Evolutionary conservation across 2,888 invertebrate species (phyloP), one percentile per base, ranked within the genome.

Genomic region (Diaphora mendica): DNA sequence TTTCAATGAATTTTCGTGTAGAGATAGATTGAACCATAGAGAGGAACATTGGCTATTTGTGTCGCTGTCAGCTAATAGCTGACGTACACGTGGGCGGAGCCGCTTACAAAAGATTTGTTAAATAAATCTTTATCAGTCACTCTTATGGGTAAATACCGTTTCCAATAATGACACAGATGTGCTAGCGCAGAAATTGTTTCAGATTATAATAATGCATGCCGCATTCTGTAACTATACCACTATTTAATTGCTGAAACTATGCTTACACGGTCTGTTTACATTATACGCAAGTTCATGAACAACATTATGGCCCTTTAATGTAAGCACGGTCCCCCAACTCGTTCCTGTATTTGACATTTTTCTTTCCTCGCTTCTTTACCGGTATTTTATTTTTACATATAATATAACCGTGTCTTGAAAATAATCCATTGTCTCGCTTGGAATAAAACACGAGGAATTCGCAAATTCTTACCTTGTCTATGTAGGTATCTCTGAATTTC

Each of bases 301-400:
- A 84, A 84, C 84, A 88, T 89, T 89, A 81, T 72, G 72, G 71
- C 72, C 70, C 77, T 82, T 83, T 85, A 85, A 88, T 86, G 84
- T 86, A 85, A 85, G 87, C 85, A 84, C 77, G 82, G 71, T 80
- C 82, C 86, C 84, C 87, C 82, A 86, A 87, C 87, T 89, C 87
- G 90, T 92, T 89, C 88, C 88, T 83, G 26, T 39, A 86, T 89
- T 89, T 85, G 86, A 86, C 88, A 88, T 92, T 92, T 89, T 88
- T 88, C 85, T 84, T 88, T 85, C 87, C 87, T 89, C 84, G 82
- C 86, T 84, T 89, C 84, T 88, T 88, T 88, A 85, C 88, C 82
- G 83, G 86, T 87, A 86, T 91, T 93, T 93, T 92, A 91, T 91
- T 93, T 93, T 93, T 92, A 92, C 23, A 11, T 92, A 92, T 90